Evolutionary conservation across 2,888 invertebrate species (phyloP), one percentile per base, ranked within the genome.

Genomic region (Meiosimyza platycephala): DNA sequence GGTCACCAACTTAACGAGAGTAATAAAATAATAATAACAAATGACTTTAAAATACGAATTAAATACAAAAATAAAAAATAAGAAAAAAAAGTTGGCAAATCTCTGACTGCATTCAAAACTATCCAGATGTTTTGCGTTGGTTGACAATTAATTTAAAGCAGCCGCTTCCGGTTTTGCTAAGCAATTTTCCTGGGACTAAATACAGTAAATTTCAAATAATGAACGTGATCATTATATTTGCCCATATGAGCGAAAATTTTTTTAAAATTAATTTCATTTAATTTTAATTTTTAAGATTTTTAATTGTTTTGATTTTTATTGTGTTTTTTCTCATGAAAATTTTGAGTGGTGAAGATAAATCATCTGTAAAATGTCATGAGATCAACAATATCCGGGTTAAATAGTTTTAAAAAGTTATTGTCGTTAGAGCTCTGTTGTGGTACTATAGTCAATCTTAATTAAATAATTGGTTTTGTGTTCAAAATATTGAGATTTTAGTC

Each of bases 101-200:
- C n/a, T 64, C 59, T 40, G 40, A 40, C 40, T 40, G 40, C 40
- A 40, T 7, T 9, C 28, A 28, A 28, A 28, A 4, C 4, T 3
- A 28, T 28, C 40, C 33, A 40, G n/a, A n/a, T n/a, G 33, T 28
- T 60, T 9, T 55, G 68, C 72, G 55, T 68, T 69, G 68, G 57
- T 40, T 60, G 66, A 60, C 63, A 72, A 72, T 72, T 72, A 68
- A 68, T 52, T 55, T 62, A 47, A 64, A 68, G 50, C 68, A 60
- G 59, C 51, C 50, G 33, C 68, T 59, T 69, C 68, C 68, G 68
- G 59, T 60, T 50, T 18, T 57, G 67, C 50, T 48, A 57, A n/a
- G 55, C 47, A 68, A 15, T 57, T 68, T 48, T 40, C 16, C 28
- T 62, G 40, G 9, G 40, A 52, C 18, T 22, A 6, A n/a, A 63